These are phyloP conservation scores for Crax fasciolata DNA, from an alignment of 2,797 vertebrate genomes.

Conservation along the genomic window DNA sequence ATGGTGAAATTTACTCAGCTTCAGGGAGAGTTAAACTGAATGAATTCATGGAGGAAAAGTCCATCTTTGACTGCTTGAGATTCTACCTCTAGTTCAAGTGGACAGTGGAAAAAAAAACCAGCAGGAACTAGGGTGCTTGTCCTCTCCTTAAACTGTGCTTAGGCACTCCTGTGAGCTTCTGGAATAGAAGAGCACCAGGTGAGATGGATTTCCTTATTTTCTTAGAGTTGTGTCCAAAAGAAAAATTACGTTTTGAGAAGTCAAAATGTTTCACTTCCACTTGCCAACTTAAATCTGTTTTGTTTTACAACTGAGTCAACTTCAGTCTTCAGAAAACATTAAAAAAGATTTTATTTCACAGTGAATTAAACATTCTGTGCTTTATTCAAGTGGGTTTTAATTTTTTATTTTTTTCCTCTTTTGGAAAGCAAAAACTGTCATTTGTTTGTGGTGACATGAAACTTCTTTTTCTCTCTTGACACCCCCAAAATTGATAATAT, in stretches of 20 bases:
- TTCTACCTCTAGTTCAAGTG: not conserved
- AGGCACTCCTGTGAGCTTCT: not conserved
- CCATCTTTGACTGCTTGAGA: not conserved
- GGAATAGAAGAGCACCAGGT: not conserved
- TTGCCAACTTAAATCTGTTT: constrained; percentile 37
- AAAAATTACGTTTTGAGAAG: constrained; percentile 35
- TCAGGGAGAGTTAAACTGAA: not conserved
- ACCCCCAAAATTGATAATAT: not conserved
- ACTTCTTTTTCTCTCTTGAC: not conserved
- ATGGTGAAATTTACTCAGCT: not conserved
- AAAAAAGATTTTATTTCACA: not conserved
- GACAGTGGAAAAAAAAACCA: not conserved
- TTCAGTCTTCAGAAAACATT: constrained; percentile 19
- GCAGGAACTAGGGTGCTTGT: not conserved
- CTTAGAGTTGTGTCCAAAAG: not conserved
- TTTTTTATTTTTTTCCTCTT: not conserved
- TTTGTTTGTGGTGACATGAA: not conserved
- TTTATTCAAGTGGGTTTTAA: not conserved
- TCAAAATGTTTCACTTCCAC: constrained; percentile 11
- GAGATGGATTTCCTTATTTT: constrained; percentile 47
- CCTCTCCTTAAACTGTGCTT: not conserved
- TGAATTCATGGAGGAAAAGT: not conserved
- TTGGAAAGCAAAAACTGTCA: not conserved
- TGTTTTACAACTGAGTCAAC: constrained; percentile 29
- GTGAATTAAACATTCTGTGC: not conserved